Base-by-base conservation (phyloP, 2,888 invertebrate genomes). In the Crematogaster levior region DNA sequence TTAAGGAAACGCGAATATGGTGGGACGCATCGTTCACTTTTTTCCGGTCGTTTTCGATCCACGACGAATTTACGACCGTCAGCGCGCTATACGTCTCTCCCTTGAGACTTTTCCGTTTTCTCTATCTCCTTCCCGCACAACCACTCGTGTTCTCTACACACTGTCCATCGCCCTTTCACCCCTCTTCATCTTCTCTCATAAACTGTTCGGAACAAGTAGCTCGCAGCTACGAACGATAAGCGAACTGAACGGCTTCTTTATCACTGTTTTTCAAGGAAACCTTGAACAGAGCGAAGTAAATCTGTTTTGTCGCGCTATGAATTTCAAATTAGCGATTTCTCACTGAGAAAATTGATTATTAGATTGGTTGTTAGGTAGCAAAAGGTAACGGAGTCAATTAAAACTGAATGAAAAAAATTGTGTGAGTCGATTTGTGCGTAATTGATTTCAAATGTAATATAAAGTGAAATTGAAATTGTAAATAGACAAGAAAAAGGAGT, bases 11-110 rank as follows among this genome's bases (percentile, higher is more conserved):
- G 37, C 37, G 51, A 48, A 9, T 56, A 40, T 10, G 18, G 34
- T 27, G 43, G 30, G 3, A 66, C 21, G n/a, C 56, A 34, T 68
- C 43, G 68, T 70, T 12, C 43, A 24, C 18, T 56, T 43, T 40
- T 37, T 7, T 37, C 40, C 70, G 83, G 70, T 83, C 86, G 82
- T 85, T 84, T 84, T 43, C 83, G 84, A 63, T 79, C 72, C 74
- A 75, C 86, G 79, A 65, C 83, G 82, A 70, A 86, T 77, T 80
- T 84, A 65, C 74, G 18, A 82, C 24, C 37, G 60, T 48, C 80
- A 43, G 75, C 66, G 37, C 21, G 34, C 86, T 66, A 77, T 84
- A 82, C 86, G 74, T 83, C 87, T 86, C 82, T 77, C 82, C 21
- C 60, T 56, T 66, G 66, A 53, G 66, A 77, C 58, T 77, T 66